Evolutionary conservation across 2,888 invertebrate species (phyloP).

Genomic region (Ophraella communa): DNA sequence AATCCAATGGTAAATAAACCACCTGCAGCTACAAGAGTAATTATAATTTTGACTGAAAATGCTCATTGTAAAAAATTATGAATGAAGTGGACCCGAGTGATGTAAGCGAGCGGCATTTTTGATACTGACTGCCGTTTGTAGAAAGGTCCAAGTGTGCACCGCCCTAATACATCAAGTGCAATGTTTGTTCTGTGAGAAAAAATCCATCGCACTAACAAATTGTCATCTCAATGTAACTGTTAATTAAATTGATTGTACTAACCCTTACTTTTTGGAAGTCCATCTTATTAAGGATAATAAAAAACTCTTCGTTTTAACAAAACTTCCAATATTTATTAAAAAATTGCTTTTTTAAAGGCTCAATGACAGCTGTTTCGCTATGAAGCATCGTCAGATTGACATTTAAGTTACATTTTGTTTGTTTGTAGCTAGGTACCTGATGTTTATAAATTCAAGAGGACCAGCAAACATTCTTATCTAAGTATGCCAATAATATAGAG

Average conservation of each 20-base stretch:
- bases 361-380: too few species aligned
- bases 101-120: constrained; percentile 8
- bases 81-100: not conserved
- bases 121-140: not conserved
- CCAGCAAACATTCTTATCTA: not conserved
- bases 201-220: not conserved
- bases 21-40: constrained; percentile 19
- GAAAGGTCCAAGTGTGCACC: constrained; percentile 15
- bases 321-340: too few species aligned
- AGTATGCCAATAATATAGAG: constrained; percentile 24
- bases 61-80: constrained; percentile 10
- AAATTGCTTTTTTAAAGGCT: too few species aligned
- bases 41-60: constrained; percentile 15
- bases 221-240: not conserved
- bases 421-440: too few species aligned
- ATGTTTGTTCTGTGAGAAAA: not conserved
- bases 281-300: too few species aligned
- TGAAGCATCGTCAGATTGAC: too few species aligned
- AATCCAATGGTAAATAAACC: constrained; percentile 21
- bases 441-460: not conserved
- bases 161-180: constrained; percentile 1
- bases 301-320: too few species aligned
- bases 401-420: too few species aligned
- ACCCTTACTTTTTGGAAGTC: too few species aligned
- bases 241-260: not conserved